Conservation (phyloP, 2,888 invertebrate genomes). For the Stenodema calcarata region DNA sequence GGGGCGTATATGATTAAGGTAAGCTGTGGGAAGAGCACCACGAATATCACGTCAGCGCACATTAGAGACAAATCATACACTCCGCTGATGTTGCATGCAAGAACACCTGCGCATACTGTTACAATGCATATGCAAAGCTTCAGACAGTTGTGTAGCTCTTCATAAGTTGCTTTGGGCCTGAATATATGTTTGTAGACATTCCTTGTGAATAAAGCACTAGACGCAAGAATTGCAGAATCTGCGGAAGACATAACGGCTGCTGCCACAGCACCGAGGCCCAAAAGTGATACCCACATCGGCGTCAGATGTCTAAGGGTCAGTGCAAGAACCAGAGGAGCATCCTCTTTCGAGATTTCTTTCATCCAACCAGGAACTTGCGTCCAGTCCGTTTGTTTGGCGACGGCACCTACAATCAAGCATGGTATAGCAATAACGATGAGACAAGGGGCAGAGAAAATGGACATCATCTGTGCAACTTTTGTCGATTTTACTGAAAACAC, state of each 20-base stretch:
- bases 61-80: slow-evolving; percentile 69
- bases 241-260: slow-evolving; percentile 81
- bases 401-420: slow-evolving; percentile 71
- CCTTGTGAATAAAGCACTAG: slow-evolving; percentile 75
- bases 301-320: slow-evolving; percentile 69
- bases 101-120: slow-evolving; percentile 67
- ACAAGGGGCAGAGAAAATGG: slow-evolving; percentile 70
- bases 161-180: slow-evolving; percentile 70
- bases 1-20: slow-evolving; percentile 71
- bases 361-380: slow-evolving; percentile 61
- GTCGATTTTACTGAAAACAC: slow-evolving; percentile 72
- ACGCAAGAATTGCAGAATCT: slow-evolving; percentile 74
- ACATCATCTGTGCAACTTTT: slow-evolving; percentile 69
- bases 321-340: slow-evolving; percentile 69
- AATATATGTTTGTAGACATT: slow-evolving; percentile 74
- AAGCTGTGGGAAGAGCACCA: slow-evolving; percentile 75
- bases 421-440: slow-evolving; percentile 72
- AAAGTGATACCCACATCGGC: slow-evolving; percentile 68
- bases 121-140: slow-evolving; percentile 69
- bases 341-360: slow-evolving; percentile 60
- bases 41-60: slow-evolving; percentile 75
- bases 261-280: slow-evolving; percentile 75
- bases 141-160: slow-evolving; percentile 73
- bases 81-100: slow-evolving; percentile 72
- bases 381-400: slow-evolving; percentile 70